These are phyloP conservation scores for Saccostrea echinata DNA, from an alignment of 1,140 invertebrate species.

Conservation along the genomic window DNA sequence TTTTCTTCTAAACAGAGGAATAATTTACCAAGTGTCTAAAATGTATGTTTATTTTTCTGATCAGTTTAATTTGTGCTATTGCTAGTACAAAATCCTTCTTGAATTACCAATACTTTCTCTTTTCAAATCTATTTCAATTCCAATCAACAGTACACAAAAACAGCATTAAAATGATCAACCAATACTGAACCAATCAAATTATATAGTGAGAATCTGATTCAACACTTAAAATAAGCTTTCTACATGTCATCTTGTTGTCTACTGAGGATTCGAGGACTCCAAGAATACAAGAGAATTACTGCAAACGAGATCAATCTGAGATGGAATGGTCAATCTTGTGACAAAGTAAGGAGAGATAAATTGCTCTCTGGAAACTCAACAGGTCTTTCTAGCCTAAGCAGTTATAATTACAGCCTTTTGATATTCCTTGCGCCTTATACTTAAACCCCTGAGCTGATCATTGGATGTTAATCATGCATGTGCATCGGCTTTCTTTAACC, in stretches of 20 bases:
- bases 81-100: too few relatives aligned
- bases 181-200: neutral
- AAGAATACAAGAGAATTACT: neutral
- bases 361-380: conserved; percentile 12
- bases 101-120: too few relatives aligned
- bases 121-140: too few relatives aligned
- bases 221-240: neutral
- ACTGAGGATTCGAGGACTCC: neutral
- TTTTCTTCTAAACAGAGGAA: too few relatives aligned
- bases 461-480: conserved; percentile 31
- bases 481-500: conserved; percentile 16
- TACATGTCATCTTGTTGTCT: neutral
- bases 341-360: conserved; percentile 10
- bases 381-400: conserved; percentile 10
- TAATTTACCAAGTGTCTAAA: too few relatives aligned
- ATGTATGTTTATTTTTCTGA: too few relatives aligned
- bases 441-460: conserved; percentile 12
- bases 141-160: neutral
- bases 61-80: too few relatives aligned
- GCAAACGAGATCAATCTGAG: conserved; percentile 10
- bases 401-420: conserved; percentile 13
- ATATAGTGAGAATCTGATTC: neutral
- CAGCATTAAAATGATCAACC: conserved; percentile 12
- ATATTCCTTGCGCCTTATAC: conserved; percentile 23
- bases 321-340: conserved; percentile 26